Conservation (phyloP, 1,140 invertebrate genomes). For the Drosophila lacertosa region DNA sequence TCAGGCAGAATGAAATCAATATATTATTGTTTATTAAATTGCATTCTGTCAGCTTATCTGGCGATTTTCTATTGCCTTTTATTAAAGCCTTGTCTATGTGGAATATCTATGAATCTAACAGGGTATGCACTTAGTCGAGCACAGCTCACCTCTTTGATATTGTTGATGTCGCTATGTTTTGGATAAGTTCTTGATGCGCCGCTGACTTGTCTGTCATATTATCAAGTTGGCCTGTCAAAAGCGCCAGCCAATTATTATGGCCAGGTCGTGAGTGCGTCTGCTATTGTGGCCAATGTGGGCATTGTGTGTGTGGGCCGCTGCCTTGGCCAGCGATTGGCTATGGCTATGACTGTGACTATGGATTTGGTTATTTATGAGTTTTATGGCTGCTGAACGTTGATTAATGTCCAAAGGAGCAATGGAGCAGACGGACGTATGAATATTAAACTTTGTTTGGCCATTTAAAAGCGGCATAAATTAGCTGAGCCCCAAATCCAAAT, state of each 20-base stretch:
- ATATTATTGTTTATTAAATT: too few species aligned
- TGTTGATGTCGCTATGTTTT: conserved; percentile 28
- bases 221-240: conserved; percentile 77
- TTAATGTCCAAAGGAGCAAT: conserved; percentile 70
- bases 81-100: too few species aligned
- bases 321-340: conserved; percentile 25
- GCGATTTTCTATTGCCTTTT: too few species aligned
- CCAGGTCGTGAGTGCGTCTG: conserved; percentile 35
- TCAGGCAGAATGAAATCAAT: too few species aligned
- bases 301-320: conserved; percentile 51
- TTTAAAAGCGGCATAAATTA: conserved; percentile 76
- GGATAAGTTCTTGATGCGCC: conserved; percentile 70
- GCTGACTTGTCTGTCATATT: conserved; percentile 78
- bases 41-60: too few species aligned
- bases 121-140: too few species aligned
- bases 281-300: conserved; percentile 11
- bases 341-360: conserved; percentile 14
- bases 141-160: background rate
- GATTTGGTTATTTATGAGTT: conserved; percentile 60
- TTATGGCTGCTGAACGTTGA: conserved; percentile 62
- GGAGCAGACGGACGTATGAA: conserved; percentile 50
- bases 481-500: conserved; percentile 55
- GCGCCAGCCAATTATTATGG: conserved; percentile 67
- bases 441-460: conserved; percentile 63
- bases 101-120: too few species aligned